Evolutionary conservation across 2,113 vertebrate genomes (phyloP).

Genomic region (Turdus rufiventris): DNA sequence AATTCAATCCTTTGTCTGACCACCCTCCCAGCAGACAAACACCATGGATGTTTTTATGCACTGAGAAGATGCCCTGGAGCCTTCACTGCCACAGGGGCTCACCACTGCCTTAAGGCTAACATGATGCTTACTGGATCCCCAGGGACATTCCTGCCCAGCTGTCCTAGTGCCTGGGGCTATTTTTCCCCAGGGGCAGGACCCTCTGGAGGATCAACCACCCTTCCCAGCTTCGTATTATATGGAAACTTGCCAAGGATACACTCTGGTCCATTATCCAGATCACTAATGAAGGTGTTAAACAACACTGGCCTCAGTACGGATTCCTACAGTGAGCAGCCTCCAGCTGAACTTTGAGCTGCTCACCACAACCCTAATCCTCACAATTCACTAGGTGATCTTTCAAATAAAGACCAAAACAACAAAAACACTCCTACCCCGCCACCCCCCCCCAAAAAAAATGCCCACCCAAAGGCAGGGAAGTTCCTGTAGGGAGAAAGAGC

Average conservation of each 20-base stretch:
- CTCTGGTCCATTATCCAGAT: not conserved
- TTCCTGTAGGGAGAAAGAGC: not conserved
- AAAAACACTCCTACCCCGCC: not conserved
- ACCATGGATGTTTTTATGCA: not conserved
- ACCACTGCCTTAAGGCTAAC: not conserved
- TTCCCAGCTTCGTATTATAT: accelerated
- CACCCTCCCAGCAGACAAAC: not conserved
- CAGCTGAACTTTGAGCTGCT: not conserved
- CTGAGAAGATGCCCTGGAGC: not conserved
- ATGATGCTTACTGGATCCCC: accelerated
- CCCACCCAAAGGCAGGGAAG: not conserved
- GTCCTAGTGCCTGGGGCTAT: not conserved
- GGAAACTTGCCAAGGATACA: not conserved
- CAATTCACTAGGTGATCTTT: not conserved
- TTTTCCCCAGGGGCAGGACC: not conserved
- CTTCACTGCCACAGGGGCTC: not conserved
- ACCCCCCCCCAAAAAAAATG: too few species aligned
- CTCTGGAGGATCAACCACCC: not conserved
- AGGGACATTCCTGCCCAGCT: not conserved
- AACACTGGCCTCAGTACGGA: accelerated
- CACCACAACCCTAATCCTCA: not conserved
- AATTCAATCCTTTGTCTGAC: not conserved
- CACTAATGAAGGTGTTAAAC: not conserved
- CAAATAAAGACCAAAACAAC: not conserved
- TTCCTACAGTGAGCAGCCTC: not conserved